These are phyloP conservation scores for Scelioninae gen. 2 DNA, from an alignment of 2,888 invertebrate species.

Conservation along the genomic window DNA sequence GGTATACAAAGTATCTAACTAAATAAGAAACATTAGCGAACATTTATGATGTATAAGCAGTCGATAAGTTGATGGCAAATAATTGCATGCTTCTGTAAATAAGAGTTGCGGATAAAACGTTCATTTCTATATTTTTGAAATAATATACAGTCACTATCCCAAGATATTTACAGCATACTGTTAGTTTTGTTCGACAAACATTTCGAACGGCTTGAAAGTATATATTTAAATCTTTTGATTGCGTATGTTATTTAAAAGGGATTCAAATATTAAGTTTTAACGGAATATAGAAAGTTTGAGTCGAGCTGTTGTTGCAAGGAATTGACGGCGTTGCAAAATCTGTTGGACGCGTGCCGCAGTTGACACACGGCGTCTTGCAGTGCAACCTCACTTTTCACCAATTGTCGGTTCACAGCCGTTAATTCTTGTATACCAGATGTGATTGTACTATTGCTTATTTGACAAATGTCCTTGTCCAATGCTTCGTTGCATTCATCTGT, in stretches of 20 bases:
- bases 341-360: constrained; percentile 68
- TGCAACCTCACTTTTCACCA: constrained; percentile 71
- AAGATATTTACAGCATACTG: constrained; percentile 32
- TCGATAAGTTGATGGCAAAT: constrained; percentile 33
- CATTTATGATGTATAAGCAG: constrained; percentile 29
- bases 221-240: constrained; percentile 18
- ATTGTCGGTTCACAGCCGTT: constrained; percentile 69
- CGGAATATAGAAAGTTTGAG: constrained; percentile 69
- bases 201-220: constrained; percentile 46
- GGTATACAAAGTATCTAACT: constrained; percentile 43
- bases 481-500: constrained; percentile 73
- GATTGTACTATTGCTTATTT: constrained; percentile 68
- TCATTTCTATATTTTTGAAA: constrained; percentile 56
- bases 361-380: constrained; percentile 73
- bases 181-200: constrained; percentile 32
- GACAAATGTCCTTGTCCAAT: constrained; percentile 69
- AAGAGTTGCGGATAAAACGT: constrained; percentile 44
- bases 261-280: constrained; percentile 64
- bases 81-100: constrained; percentile 47
- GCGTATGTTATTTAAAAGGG: constrained; percentile 2
- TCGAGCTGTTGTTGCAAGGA: constrained; percentile 68
- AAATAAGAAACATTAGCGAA: constrained; percentile 40
- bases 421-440: constrained; percentile 68
- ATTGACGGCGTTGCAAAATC: constrained; percentile 67
- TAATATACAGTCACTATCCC: constrained; percentile 39